Conservation (phyloP, 2,113 vertebrate genomes). For the Crocuta crocuta region DNA sequence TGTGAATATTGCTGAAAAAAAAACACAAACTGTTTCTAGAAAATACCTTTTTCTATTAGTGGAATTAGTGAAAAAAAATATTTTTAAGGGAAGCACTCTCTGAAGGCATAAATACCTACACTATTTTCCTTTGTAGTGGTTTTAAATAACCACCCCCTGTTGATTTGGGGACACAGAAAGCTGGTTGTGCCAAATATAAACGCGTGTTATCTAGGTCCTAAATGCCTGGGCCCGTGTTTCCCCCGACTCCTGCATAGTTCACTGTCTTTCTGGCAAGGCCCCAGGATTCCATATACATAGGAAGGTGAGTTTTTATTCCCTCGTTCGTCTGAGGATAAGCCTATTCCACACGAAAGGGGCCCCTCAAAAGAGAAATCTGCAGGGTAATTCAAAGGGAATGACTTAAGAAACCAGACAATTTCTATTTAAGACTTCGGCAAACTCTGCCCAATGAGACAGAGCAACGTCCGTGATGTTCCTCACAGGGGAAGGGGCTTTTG, state of each 20-base stretch:
- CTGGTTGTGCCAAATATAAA: slow-evolving; percentile 27
- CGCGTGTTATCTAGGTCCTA: slow-evolving; percentile 25
- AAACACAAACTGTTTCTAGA: not conserved
- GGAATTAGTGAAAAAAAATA: not conserved
- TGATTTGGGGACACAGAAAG: slow-evolving; percentile 30
- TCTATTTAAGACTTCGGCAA: slow-evolving; percentile 55
- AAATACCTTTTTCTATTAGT: slow-evolving; percentile 45
- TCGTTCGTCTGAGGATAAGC: not conserved
- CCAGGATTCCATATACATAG: not conserved
- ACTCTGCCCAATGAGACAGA: not conserved
- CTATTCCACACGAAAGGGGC: not conserved
- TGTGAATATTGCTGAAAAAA: not conserved
- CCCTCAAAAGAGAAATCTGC: slow-evolving; percentile 41
- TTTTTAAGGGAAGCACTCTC: slow-evolving; percentile 25
- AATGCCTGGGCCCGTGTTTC: not conserved
- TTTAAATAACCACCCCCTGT: slow-evolving; percentile 44
- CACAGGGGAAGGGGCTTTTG: not conserved
- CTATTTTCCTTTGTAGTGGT: slow-evolving; percentile 50
- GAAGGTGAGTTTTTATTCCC: not conserved
- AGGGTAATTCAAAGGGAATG: not conserved
- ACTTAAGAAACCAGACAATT: slow-evolving; percentile 28
- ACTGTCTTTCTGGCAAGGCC: slow-evolving; percentile 3
- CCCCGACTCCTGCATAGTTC: not conserved
- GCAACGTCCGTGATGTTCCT: not conserved
- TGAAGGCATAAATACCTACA: slow-evolving; percentile 25